Base-by-base conservation (phyloP, 1,140 invertebrate genomes). In the Oscheius sp. region DNA sequence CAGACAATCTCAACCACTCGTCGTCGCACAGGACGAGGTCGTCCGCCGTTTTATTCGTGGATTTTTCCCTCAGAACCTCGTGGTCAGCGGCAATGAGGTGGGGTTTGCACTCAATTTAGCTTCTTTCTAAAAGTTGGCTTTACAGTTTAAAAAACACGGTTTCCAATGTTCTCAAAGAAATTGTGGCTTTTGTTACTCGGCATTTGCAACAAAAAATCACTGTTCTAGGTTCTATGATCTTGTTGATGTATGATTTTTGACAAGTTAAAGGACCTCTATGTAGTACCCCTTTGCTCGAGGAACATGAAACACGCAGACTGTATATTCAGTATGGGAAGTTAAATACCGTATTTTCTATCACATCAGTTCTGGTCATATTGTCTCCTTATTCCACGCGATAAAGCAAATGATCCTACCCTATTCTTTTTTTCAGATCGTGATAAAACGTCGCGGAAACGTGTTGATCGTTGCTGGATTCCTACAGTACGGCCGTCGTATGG, bases 21-120 rank as follows among this genome's bases (percentile, higher is more conserved):
- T 75, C 1, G 58, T 84, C 55, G 79, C 77, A 4, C 82, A 83
- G 68, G 81, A 83, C 55, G 81, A 83, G 72, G 66, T 83, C 13
- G 83, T 83, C 55, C 72, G 82, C 38, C 80, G 81, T 20, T 83
- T 83, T 64, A 81, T 84, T 45, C 72, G 79, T 26, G 81, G 82
- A 36, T 75, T 84, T 52, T 81, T 84, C 62, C 79, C 77, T 29
- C 59, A 79, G 38, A 73, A 78, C 64, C 35, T 83, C 3, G 75
- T 77, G 34, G 74, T 79, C 28, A 64, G 74, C 55, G 79, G 76
- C 62, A 79, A 78, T 29, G 81, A 82, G 77, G 81, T 84, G 18
- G 35, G 55, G 42, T 4, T 69, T 76, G n/a, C 1, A 62, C 58
- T 74, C 13, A 32, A 73, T 23, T 23, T 35, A 65, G n/a, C 20